Percentiles rank a stretch among this genome's conserved stretches.
phyloP scores from a whole-genome alignment of 2,888 invertebrate species.

The Fabriciana adippe region DNA sequence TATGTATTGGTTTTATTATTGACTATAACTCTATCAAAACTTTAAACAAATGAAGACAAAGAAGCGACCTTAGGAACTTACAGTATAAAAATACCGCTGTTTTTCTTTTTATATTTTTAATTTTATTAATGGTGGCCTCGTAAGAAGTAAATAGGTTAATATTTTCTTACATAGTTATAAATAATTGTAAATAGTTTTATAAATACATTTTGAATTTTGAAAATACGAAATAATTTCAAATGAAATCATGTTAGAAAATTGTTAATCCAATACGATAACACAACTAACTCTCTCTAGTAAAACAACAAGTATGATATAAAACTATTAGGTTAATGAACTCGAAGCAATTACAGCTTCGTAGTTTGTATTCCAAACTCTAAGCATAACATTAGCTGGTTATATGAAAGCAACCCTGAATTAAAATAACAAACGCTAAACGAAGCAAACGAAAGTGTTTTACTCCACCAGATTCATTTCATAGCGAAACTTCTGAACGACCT shows the following conservation, averaged over 20 bases:
- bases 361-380: slow-evolving; percentile 12
- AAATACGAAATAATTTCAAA: too few relatives aligned
- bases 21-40: too few relatives aligned
- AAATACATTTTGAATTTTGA: too few relatives aligned
- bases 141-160: too few relatives aligned
- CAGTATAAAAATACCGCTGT: background rate
- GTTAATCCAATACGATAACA: background rate
- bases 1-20: too few relatives aligned
- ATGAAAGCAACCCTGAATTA: slow-evolving; percentile 34
- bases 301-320: background rate
- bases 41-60: background rate
- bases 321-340: slow-evolving; percentile 8
- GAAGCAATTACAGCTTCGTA: slow-evolving; percentile 1
- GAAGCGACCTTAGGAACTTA: background rate
- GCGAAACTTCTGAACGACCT: slow-evolving; percentile 78
- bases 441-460: slow-evolving; percentile 74
- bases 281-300: background rate
- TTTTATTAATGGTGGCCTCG: too few relatives aligned
- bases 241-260: too few relatives aligned
- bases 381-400: slow-evolving; percentile 28
- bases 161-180: too few relatives aligned
- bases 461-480: slow-evolving; percentile 72
- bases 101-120: background rate
- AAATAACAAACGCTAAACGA: slow-evolving; percentile 45
- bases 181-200: too few relatives aligned